Evolutionary conservation across 2,797 vertebrate species (phyloP), one percentile per base, ranked within the genome.

Genomic region (Furcifer pardalis): DNA sequence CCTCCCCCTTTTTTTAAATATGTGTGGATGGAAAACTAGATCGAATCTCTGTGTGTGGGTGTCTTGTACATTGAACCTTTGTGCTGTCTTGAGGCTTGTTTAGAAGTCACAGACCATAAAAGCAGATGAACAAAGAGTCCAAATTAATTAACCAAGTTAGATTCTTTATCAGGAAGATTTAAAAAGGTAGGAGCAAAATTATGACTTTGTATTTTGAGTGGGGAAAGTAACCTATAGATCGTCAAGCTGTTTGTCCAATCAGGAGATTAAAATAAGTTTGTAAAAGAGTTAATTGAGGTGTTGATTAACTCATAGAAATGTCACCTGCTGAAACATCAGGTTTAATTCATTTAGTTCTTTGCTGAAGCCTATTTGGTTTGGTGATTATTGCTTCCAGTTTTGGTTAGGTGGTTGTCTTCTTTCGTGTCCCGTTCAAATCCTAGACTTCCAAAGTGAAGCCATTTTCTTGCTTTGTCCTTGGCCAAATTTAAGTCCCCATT

Each of bases 111-210:
- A 83, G 77, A 79, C 1, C 72, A 1, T 76, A n/a, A 44, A 62
- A 79, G 40, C 71, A 91, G 87, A 92, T 88, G 46, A 46, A 35
- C 63, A 5, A 1, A 77, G 90, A 91, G 85, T 89, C 1, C 13
- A 81, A 90, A 85, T 84, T 92, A 91, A 93, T 94, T 89, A 91
- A 87, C 78, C 44, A 89, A 88, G 91, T 91, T 93, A 88, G 86
- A 78, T 77, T 87, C 87, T 86, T 86, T 87, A 86, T 91, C 90
- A 77, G 89, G 46, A 21, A 66, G 82, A 12, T 9, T 56, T 21
- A 21, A 56, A 56, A 56, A 62, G n/a, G 35, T 27, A 74, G 30
- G 13, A 40, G 35, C 6, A 40, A 2, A 60, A 30, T n/a, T 37
- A 49, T 49, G 46, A 49, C 46, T 49, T 12, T 49, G 52, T 4